phyloP scores from a whole-genome alignment of 2,113 vertebrate genomes.

The Sorex fumeus region DNA sequence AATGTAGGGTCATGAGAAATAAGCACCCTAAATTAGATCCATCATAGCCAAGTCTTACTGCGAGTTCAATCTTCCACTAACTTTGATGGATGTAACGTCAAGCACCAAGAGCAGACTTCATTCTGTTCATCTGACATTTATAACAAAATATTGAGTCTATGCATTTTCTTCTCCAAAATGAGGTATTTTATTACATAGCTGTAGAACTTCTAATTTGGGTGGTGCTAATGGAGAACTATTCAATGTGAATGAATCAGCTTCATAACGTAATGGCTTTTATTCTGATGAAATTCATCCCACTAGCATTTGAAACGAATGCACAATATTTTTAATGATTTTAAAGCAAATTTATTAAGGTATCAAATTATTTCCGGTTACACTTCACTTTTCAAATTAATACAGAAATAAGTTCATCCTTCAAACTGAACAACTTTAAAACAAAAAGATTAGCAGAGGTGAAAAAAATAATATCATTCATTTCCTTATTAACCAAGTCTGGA shows the following conservation, averaged over 20 bases:
- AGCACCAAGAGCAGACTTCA: conserved; percentile 18
- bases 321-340: conserved; percentile 18
- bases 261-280: conserved; percentile 53
- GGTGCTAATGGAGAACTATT: conserved; percentile 25
- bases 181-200: neutral
- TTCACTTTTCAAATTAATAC: conserved; percentile 46
- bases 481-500: conserved; percentile 57
- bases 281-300: conserved; percentile 41
- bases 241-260: conserved; percentile 30
- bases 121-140: conserved; percentile 51
- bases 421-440: conserved; percentile 61
- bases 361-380: conserved; percentile 10
- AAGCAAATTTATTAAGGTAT: conserved; percentile 47
- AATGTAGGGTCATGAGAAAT: conserved; percentile 24
- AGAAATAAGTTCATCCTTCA: conserved; percentile 58
- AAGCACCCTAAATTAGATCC: conserved; percentile 33
- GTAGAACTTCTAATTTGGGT: neutral
- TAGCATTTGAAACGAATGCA: conserved; percentile 58
- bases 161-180: conserved; percentile 41
- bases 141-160: conserved; percentile 47
- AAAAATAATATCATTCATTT: conserved; percentile 59
- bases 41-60: neutral
- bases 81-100: conserved; percentile 48
- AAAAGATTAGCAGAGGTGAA: conserved; percentile 62
- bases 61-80: conserved; percentile 40